Evolutionary conservation across 1,140 invertebrate genomes (phyloP).

Genomic region (Hesperophylax magnus): DNA sequence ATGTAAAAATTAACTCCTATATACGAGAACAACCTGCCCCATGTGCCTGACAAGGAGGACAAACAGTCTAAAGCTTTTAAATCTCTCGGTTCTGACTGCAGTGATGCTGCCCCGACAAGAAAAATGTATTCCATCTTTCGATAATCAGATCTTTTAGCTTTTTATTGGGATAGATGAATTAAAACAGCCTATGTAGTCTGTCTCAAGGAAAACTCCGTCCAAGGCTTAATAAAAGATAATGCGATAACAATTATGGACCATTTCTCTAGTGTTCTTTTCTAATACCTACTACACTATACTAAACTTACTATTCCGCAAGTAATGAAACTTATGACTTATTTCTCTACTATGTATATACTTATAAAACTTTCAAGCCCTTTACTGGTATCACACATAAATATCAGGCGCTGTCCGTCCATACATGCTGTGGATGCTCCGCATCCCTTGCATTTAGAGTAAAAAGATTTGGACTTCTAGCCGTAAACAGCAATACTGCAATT

Average conservation of each 20-base stretch:
- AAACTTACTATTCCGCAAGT: neutral
- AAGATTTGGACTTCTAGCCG: no score
- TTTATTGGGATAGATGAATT: neutral
- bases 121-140: slow-evolving; percentile 6
- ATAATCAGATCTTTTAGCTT: neutral
- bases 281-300: slow-evolving; percentile 15
- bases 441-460: no score
- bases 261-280: neutral
- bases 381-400: no score
- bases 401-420: no score
- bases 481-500: no score
- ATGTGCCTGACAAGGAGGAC: neutral
- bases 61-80: slow-evolving; percentile 1
- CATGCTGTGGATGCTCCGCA: no score
- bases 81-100: neutral
- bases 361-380: no score
- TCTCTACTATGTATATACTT: neutral
- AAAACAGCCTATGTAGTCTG: neutral
- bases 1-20: slow-evolving; percentile 1
- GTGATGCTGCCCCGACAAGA: neutral
- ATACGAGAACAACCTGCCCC: neutral
- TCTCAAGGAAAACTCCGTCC: neutral
- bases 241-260: slow-evolving; percentile 1
- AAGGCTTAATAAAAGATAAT: neutral
- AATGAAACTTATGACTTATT: neutral